These are phyloP conservation scores for Rhagonycha lutea DNA, from an alignment of 2,888 invertebrate genomes.

Conservation along the genomic window DNA sequence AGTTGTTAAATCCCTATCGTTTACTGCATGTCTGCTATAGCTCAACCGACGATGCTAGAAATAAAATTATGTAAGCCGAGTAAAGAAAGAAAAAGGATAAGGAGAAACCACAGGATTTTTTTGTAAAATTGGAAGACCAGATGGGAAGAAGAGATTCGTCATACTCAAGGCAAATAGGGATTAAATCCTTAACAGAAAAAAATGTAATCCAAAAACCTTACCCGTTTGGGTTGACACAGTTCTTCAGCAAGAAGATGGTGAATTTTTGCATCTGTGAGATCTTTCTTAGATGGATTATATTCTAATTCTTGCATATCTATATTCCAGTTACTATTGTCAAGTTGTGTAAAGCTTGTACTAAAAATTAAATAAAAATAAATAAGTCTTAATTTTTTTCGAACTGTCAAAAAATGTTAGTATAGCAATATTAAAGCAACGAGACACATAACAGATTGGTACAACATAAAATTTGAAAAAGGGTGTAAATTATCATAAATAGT, in stretches of 20 bases:
- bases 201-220: constrained; percentile 56
- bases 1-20: constrained; percentile 84
- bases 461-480: background rate
- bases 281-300: constrained; percentile 90
- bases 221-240: constrained; percentile 83
- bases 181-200: too few species aligned
- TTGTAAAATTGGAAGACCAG: background rate
- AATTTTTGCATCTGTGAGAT: constrained; percentile 90
- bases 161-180: too few species aligned
- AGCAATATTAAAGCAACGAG: background rate
- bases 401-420: background rate
- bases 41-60: constrained; percentile 85
- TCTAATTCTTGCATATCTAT: constrained; percentile 93
- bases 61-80: background rate
- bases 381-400: background rate
- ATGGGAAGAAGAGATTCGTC: too few species aligned
- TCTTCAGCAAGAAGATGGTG: constrained; percentile 91
- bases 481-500: background rate
- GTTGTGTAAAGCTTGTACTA: constrained; percentile 83
- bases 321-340: constrained; percentile 86
- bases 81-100: background rate
- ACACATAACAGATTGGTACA: background rate
- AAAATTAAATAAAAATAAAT: constrained; percentile 37
- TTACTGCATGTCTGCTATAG: constrained; percentile 89
- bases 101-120: too few species aligned